phyloP scores from a whole-genome alignment of 2,797 vertebrate species.

The Petrocephalus sullivani region DNA sequence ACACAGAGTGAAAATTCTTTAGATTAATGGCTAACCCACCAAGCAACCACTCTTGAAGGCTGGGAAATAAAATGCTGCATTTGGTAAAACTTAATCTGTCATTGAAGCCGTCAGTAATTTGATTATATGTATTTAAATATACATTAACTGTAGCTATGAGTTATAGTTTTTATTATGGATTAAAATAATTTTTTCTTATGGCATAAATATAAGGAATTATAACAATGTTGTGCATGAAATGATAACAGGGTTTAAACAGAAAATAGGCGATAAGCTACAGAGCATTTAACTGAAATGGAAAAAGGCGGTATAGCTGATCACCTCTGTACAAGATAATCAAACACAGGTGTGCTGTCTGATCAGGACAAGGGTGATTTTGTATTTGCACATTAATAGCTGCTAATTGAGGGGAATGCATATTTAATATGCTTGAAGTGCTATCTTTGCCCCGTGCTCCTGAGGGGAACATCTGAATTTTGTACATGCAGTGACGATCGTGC shows the following conservation, averaged over 20 bases:
- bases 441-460: conserved; percentile 39
- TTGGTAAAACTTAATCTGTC: neutral
- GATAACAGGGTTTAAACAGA: neutral
- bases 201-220: neutral
- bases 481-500: conserved; percentile 43
- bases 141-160: neutral
- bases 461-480: conserved; percentile 42
- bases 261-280: neutral
- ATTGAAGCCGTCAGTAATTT: neutral
- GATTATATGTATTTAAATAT: neutral
- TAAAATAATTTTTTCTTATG: neutral
- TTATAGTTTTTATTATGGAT: neutral
- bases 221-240: neutral
- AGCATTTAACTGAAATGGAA: conserved; percentile 22
- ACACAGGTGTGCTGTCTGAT: conserved; percentile 52
- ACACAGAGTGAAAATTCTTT: neutral
- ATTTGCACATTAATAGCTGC: conserved; percentile 45
- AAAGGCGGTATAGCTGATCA: conserved; percentile 50
- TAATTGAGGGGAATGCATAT: conserved; percentile 57
- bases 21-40: neutral
- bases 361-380: conserved; percentile 39
- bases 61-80: neutral
- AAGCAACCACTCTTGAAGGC: neutral
- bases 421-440: conserved; percentile 52
- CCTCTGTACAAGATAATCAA: conserved; percentile 40